Percentiles rank a stretch among this genome's conserved stretches.
These are phyloP conservation scores for Rousettus madagascariensis DNA, from an alignment of 2,797 vertebrate species.

Conservation along the genomic window DNA sequence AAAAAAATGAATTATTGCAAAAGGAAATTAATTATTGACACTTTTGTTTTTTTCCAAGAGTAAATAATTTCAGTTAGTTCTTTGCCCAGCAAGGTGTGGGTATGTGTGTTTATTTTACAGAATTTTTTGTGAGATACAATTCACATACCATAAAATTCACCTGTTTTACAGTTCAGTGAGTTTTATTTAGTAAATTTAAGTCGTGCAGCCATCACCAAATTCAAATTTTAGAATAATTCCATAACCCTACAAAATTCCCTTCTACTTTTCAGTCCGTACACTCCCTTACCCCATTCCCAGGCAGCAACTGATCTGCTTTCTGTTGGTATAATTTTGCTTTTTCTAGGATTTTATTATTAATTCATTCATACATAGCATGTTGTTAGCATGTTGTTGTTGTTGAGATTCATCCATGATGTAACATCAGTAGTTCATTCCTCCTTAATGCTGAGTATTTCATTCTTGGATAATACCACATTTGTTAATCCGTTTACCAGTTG, in stretches of 20 bases:
- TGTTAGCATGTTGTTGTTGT: not conserved
- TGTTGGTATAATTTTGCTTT: not conserved
- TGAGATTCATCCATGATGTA: not conserved
- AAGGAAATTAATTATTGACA: not conserved
- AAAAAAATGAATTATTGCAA: not conserved
- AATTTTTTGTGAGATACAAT: not conserved
- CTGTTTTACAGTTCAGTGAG: not conserved
- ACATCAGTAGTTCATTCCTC: not conserved
- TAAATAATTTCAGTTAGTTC: slow-evolving; percentile 31
- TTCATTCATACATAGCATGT: not conserved
- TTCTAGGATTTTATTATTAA: not conserved
- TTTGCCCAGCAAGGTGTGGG: not conserved
- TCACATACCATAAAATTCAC: not conserved
- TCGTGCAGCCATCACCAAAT: not conserved
- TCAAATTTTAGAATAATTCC: not conserved
- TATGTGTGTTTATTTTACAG: not conserved
- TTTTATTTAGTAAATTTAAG: slow-evolving; percentile 37
- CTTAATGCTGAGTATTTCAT: not conserved
- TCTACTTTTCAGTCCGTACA: not conserved
- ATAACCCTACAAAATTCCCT: not conserved
- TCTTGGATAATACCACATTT: not conserved
- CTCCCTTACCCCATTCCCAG: not conserved
- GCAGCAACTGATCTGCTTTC: not conserved
- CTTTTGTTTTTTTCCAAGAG: not conserved
- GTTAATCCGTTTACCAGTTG: not conserved